phyloP scores from a whole-genome alignment of 2,797 vertebrate species.

The Tachyglossus aculeatus region DNA sequence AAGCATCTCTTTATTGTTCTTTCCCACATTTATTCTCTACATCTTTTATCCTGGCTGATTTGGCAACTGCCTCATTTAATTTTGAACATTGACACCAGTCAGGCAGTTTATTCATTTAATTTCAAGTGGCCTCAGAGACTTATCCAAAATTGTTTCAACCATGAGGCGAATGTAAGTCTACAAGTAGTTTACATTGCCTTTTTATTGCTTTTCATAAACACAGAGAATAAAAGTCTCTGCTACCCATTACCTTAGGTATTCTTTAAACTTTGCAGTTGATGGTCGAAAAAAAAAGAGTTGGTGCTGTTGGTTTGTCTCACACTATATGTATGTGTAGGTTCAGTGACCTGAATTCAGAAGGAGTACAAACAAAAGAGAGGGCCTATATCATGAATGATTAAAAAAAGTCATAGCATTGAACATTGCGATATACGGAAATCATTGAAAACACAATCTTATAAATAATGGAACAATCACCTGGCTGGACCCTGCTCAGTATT shows the following conservation, averaged over 20 bases:
- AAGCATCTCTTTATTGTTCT: slow-evolving; percentile 43
- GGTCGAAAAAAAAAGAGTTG: slow-evolving; percentile 40
- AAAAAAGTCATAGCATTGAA: slow-evolving; percentile 34
- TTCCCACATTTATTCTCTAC: slow-evolving; percentile 64
- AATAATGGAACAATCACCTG: slow-evolving; percentile 57
- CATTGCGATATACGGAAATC: slow-evolving; percentile 38
- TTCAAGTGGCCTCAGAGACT: slow-evolving; percentile 45
- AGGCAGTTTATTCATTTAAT: slow-evolving; percentile 67
- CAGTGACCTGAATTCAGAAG: slow-evolving; percentile 25
- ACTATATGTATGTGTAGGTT: slow-evolving; percentile 43
- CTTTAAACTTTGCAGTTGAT: slow-evolving; percentile 36
- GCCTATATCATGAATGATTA: slow-evolving; percentile 12
- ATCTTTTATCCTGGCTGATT: slow-evolving; percentile 55
- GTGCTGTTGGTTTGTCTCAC: slow-evolving; percentile 32
- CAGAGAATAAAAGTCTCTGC: slow-evolving; percentile 26
- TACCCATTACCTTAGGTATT: slow-evolving; percentile 29
- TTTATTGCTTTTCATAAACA: slow-evolving; percentile 49
- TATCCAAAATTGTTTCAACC: slow-evolving; percentile 52
- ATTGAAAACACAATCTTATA: slow-evolving; percentile 46
- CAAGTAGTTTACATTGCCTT: slow-evolving; percentile 41
- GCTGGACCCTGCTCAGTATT: slow-evolving; percentile 61
- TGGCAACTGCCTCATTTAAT: slow-evolving; percentile 69
- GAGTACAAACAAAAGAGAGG: too few relatives aligned
- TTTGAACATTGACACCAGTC: slow-evolving; percentile 67
- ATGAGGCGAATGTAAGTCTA: slow-evolving; percentile 50